Base-by-base conservation (phyloP, 2,113 vertebrate genomes). In the Strigops habroptila region DNA sequence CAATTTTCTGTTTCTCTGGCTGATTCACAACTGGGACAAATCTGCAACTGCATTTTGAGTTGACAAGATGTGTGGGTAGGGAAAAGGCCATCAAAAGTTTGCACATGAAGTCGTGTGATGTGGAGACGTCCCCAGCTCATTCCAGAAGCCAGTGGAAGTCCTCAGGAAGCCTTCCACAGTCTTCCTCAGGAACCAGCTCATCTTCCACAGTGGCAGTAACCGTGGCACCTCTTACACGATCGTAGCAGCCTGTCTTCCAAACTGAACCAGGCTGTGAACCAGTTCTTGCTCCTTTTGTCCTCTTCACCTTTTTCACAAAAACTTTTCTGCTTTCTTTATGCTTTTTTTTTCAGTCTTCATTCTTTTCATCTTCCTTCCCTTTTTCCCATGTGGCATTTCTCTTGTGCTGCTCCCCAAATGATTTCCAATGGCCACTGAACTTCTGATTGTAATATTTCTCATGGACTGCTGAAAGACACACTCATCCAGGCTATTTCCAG, bases 191-290 rank as follows among this genome's bases (percentile, higher is more conserved):
- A 91, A 5, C n/a, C 33, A 57, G 6, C 17, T 86, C 24, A 85
- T 16, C 62, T 23, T 76, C 18, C 13, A 14, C 9, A 48, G 18
- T 10, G 21, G 27, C n/a, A 70, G 28, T 9, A 28, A 75, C 22
- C 0, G 0, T 37, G 53, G 27, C 23, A 75, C 8, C 12, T 5
- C n/a, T 49, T 22, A n/a, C 8, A 19, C 1, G 4, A 59, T 22
- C 55, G 51, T 31, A 55, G 25, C 8, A 78, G 15, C 30, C 21
- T 30, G 10, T 75, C 10, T 69, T 77, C n/a, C 39, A 28, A n/a
- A 31, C 16, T 52, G 24, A 73, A 53, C 23, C 3, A 10, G 10
- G 14, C 12, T 79, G 22, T 37, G 77, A 84, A 60, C 25, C 35
- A 71, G 5, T 64, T 77, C 53, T 78, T 60, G 55, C 37, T 14